Percentiles rank a stretch among this genome's conserved stretches.
These are phyloP conservation scores for Rafetus swinhoei DNA, from an alignment of 2,113 vertebrate genomes.

Conservation along the genomic window DNA sequence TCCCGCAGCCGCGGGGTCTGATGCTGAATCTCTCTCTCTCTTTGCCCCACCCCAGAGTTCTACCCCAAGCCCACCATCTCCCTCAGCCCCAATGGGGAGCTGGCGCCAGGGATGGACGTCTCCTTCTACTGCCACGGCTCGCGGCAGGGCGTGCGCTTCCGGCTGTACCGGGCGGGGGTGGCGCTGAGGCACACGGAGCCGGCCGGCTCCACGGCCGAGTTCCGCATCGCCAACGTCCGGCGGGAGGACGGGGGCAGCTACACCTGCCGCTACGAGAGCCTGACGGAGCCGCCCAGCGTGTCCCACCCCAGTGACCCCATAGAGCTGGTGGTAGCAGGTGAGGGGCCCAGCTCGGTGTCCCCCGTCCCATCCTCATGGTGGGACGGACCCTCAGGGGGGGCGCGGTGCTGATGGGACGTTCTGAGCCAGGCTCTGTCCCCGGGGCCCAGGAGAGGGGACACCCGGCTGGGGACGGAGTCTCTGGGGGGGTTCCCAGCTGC, in stretches of 20 bases:
- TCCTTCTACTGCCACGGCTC: not conserved
- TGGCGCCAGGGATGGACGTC: not conserved
- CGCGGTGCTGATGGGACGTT: not conserved
- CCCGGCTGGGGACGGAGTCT: not conserved
- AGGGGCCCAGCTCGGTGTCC: not conserved
- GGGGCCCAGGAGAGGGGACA: not conserved
- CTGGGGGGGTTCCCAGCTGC: not conserved
- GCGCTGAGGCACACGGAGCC: not conserved
- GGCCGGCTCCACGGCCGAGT: not conserved
- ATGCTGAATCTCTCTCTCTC: not conserved
- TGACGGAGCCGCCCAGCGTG: not conserved
- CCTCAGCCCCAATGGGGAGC: not conserved
- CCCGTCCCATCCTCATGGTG: not conserved
- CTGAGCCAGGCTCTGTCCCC: not conserved
- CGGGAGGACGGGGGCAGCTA: rapidly evolving
- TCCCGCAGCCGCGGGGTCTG: not conserved
- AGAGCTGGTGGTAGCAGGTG: not conserved
- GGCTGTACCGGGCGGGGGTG: not conserved
- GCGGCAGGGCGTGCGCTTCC: not conserved
- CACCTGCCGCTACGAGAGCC: not conserved
- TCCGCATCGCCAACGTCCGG: not conserved
- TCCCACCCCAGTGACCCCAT: not conserved
- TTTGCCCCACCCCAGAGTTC: not conserved
- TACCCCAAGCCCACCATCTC: not conserved
- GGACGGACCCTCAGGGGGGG: rapidly evolving